Evolutionary conservation across 2,797 vertebrate species (phyloP), one percentile per base, ranked within the genome.

Genomic region (Peromyscus aztecus): DNA sequence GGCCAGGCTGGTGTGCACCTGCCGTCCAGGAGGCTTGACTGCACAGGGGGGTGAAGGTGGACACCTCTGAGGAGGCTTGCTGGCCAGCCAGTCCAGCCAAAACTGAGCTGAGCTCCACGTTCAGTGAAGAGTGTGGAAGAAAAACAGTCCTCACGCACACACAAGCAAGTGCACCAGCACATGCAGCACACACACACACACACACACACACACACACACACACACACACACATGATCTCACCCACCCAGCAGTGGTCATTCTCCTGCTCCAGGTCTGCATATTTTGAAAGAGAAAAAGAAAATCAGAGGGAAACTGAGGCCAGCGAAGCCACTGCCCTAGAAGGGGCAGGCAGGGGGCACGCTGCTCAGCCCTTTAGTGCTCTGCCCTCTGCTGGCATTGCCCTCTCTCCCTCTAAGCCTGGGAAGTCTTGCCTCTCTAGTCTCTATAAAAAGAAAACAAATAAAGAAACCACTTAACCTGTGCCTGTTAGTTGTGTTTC

Each of bases 281-380:
- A 19, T 85, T 71, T 82, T 13, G 59, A 69, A 78, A 92, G 52
- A 52, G 24, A 11, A 69, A 31, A 85, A n/a, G 17, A 89, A 91
- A 81, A 49, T 90, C 43, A 77, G 13, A 59, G 63, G 11, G 65
- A 43, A 37, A 4, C 17, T 49, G 43, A 49, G 19, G 75, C 71
- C 8, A 24, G 4, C 40, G 84, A 52, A 71, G 37, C 59, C 81
- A 21, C 73, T 7, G 0, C 11, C 11, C 31, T 3, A 16, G n/a
- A 77, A 19, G 7, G 40, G 59, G 40, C 59, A 37, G 84, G 31
- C 34, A 24, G 10, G 2, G 31, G 52, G n/a, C 61, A 17, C 3
- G 6, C 7, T 29, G 34, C 2, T 49, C 6, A 16, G 77, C 57
- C 84, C 13, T 0, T 6, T 4, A 19, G 43, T 6, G 17, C 3